A percentile compares a stretch with the other conserved stretches of the same genome.
These are phyloP conservation scores for Planococcus citri DNA, from an alignment of 1,140 invertebrate genomes.

Conservation along the genomic window DNA sequence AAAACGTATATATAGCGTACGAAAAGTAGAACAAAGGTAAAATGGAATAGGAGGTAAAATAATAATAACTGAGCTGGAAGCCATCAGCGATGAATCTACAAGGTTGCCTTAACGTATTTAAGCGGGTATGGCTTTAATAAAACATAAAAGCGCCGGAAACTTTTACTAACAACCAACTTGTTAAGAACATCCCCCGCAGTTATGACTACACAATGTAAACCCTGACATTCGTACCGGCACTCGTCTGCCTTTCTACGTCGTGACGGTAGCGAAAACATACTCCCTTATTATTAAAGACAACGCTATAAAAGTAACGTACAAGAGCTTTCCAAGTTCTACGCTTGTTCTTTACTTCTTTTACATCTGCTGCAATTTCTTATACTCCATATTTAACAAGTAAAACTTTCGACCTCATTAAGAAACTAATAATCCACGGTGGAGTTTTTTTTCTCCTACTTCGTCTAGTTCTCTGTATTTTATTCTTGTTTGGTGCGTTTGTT, in stretches of 20 bases:
- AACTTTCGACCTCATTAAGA: background rate
- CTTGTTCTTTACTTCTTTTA: conserved; percentile 14
- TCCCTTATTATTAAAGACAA: conserved; percentile 18
- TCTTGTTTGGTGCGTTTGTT: no score
- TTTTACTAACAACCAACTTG: conserved; percentile 20
- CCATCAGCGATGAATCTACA: conserved; percentile 16
- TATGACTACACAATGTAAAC: conserved; percentile 16
- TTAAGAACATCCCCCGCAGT: conserved; percentile 19
- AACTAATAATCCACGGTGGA: background rate
- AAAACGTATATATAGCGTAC: background rate
- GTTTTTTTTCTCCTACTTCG: no score
- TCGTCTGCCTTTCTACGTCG: background rate
- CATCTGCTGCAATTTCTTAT: background rate
- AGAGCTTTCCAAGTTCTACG: conserved; percentile 13
- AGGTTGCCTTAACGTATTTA: conserved; percentile 14
- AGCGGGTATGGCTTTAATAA: conserved; percentile 12
- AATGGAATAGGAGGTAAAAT: background rate
- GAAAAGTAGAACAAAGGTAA: conserved; percentile 8
- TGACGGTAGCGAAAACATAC: background rate
- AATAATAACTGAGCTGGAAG: conserved; percentile 14
- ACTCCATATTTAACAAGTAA: background rate
- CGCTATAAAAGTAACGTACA: conserved; percentile 18
- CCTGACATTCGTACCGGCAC: background rate
- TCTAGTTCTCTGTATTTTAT: no score
- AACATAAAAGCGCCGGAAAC: conserved; percentile 20